These are phyloP conservation scores for Leucosticte australis DNA, from an alignment of 2,113 vertebrate genomes.

Conservation along the genomic window DNA sequence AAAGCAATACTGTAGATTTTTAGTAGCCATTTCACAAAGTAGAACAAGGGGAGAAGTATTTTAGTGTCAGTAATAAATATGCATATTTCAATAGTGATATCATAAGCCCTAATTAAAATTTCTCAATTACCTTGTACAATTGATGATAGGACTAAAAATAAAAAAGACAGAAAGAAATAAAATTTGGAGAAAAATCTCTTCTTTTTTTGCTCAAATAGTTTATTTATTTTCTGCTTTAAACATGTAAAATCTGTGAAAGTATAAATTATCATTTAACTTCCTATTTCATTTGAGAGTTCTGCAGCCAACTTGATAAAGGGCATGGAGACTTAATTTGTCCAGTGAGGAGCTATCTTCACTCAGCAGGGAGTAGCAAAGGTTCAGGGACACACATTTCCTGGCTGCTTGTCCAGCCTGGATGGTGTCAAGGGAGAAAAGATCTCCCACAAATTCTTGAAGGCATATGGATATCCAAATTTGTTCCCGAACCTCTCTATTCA, in stretches of 20 bases:
- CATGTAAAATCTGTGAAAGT: neutral
- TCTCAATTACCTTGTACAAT: neutral
- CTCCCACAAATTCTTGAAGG: neutral
- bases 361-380: neutral
- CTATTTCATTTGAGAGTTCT: neutral
- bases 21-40: neutral
- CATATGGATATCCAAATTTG: neutral
- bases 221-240: neutral
- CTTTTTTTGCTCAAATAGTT: neutral
- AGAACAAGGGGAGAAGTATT: neutral
- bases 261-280: neutral
- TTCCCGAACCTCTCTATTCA: constrained; percentile 3
- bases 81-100: neutral
- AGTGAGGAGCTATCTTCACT: neutral
- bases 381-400: neutral
- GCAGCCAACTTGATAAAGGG: neutral
- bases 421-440: neutral
- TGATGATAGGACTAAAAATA: neutral
- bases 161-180: neutral
- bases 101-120: neutral
- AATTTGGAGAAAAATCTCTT: neutral
- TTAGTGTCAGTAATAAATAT: neutral
- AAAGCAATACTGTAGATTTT: neutral
- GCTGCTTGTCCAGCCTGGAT: neutral
- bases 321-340: neutral